These are phyloP conservation scores for Dasypogon diadema DNA, from an alignment of 2,888 invertebrate species.

Conservation along the genomic window DNA sequence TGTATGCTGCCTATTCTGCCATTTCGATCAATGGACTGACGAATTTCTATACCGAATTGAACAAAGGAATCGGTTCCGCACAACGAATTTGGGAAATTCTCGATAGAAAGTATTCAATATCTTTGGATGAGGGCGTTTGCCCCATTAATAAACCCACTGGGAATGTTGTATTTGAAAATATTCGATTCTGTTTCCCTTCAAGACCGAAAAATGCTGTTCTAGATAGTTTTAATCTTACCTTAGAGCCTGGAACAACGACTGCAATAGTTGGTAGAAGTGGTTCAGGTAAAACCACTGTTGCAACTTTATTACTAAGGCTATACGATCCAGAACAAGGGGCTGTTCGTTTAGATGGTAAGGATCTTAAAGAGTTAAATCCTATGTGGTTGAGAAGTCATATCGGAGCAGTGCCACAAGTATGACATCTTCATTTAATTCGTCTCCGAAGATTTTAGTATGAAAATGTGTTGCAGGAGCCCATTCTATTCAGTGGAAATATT, in stretches of 20 bases:
- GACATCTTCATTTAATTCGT: slow-evolving; percentile 66
- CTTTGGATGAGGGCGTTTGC: slow-evolving; percentile 70
- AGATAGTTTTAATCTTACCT: slow-evolving; percentile 74
- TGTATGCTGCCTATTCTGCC: slow-evolving; percentile 95
- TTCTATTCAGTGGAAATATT: slow-evolving; percentile 90
- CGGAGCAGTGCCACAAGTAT: slow-evolving; percentile 85
- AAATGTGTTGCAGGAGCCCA: slow-evolving; percentile 79
- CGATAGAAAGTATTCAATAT: slow-evolving; percentile 83
- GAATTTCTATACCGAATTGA: slow-evolving; percentile 93
- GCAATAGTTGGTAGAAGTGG: slow-evolving; percentile 92
- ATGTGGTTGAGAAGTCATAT: slow-evolving; percentile 87
- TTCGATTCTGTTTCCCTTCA: slow-evolving; percentile 81
- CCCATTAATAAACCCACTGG: slow-evolving; percentile 68
- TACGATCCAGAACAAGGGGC: slow-evolving; percentile 85
- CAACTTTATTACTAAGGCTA: slow-evolving; percentile 82
- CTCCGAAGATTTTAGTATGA: neutral
- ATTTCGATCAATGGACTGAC: slow-evolving; percentile 91
- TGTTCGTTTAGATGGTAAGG: slow-evolving; percentile 81
- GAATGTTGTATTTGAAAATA: slow-evolving; percentile 79
- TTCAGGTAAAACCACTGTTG: slow-evolving; percentile 95
- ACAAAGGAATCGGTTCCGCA: slow-evolving; percentile 93
- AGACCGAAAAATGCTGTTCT: slow-evolving; percentile 74
- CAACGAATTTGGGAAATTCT: slow-evolving; percentile 90
- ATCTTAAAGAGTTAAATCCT: slow-evolving; percentile 83
- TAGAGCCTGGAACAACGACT: slow-evolving; percentile 79